A percentile compares a stretch with the other conserved stretches of the same genome.
Evolutionary conservation across 2,888 invertebrate species (phyloP).

Genomic region (Spialia ferax): DNA sequence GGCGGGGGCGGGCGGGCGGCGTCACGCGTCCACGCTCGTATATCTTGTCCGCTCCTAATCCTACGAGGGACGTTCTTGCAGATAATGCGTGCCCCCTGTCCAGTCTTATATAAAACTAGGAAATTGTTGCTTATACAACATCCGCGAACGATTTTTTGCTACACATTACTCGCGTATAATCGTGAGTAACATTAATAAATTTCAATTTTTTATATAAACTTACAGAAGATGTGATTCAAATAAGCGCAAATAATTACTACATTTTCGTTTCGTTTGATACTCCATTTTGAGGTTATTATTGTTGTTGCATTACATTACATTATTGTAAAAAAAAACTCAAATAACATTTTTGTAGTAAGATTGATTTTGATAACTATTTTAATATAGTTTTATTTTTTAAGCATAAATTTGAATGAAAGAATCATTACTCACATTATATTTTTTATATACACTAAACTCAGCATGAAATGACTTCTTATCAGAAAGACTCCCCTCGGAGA

Average conservation of each 20-base stretch:
- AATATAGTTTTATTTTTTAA: no score
- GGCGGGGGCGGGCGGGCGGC: background rate
- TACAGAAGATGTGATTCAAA: no score
- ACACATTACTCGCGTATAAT: no score
- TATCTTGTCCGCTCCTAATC: constrained; percentile 25
- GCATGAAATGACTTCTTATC: background rate
- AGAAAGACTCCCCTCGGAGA: constrained; percentile 6
- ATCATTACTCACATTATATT: background rate
- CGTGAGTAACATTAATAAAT: no score
- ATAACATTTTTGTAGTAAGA: no score
- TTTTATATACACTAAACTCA: background rate
- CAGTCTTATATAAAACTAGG: constrained; percentile 8
- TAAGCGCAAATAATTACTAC: no score
- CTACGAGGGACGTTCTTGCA: constrained; percentile 13
- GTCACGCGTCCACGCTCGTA: constrained; percentile 11
- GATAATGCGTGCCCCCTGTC: constrained; percentile 19
- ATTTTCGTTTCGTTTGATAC: no score
- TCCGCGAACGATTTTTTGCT: background rate
- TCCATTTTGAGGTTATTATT: no score
- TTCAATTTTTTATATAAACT: no score
- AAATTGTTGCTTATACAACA: constrained; percentile 7
- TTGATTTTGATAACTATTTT: no score
- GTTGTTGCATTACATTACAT: no score
- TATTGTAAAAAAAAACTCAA: no score
- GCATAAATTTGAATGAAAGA: background rate